These are phyloP conservation scores for Artibeus lituratus DNA, from an alignment of 2,797 vertebrate genomes.

Conservation along the genomic window DNA sequence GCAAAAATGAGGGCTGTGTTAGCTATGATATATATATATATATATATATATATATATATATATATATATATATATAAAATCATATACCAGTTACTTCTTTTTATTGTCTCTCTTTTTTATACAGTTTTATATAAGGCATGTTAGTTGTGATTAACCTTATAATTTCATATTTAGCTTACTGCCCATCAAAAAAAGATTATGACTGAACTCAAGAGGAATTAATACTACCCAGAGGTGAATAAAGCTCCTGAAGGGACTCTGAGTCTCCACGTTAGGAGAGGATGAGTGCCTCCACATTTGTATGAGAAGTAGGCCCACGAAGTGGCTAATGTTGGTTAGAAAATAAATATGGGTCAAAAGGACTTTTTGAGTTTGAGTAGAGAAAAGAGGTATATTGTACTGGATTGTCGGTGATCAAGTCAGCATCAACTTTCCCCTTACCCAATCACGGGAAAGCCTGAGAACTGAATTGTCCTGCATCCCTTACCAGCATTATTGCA, in stretches of 20 bases:
- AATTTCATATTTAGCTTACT: constrained; percentile 15
- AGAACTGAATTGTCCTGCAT: background rate
- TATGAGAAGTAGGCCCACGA: background rate
- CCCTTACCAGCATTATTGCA: background rate
- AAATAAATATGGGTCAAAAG: background rate
- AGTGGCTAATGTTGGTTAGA: background rate
- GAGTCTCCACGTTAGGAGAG: background rate
- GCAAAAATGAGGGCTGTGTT: background rate
- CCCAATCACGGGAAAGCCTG: background rate
- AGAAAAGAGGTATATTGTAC: background rate
- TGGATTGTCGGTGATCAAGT: background rate
- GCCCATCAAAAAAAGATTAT: background rate
- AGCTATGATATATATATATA: background rate
- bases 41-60: too few species aligned
- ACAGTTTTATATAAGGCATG: background rate
- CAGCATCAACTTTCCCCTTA: background rate
- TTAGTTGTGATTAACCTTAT: background rate
- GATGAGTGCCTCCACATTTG: background rate
- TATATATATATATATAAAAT: background rate
- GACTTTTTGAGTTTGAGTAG: background rate
- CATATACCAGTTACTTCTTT: background rate
- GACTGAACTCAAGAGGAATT: background rate
- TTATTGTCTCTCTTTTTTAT: background rate
- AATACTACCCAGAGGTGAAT: background rate
- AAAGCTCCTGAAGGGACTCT: background rate